A percentile compares a stretch with the other conserved stretches of the same genome.
These are phyloP conservation scores for Cryptosula pallasiana DNA, from an alignment of 2,888 invertebrate species.

Conservation along the genomic window DNA sequence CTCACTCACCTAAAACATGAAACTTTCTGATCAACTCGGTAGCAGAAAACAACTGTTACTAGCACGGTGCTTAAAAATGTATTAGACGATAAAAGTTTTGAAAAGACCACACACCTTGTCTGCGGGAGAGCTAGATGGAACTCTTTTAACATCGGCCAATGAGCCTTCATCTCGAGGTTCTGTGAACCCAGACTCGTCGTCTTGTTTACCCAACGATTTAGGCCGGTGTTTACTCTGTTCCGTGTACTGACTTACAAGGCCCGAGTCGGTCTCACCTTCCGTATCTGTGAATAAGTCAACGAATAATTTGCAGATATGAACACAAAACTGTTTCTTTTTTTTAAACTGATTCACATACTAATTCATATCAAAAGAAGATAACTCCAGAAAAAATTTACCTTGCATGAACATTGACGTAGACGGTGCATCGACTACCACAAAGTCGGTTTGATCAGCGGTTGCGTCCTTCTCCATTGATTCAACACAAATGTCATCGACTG, in stretches of 20 bases:
- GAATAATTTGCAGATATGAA: not conserved
- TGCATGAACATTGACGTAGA: not conserved
- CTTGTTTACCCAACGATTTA: not conserved
- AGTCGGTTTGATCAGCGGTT: not conserved
- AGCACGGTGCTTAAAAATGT: too few species aligned
- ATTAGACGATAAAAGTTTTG: too few species aligned
- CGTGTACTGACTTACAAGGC: slow-evolving; percentile 2
- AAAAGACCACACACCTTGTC: too few species aligned
- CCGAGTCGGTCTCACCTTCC: slow-evolving; percentile 7
- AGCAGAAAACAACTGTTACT: too few species aligned
- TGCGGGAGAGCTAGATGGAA: slow-evolving; percentile 17
- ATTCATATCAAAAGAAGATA: too few species aligned
- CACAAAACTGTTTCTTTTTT: too few species aligned
- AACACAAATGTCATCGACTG: slow-evolving; percentile 1
- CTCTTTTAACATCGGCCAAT: not conserved
- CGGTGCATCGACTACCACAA: slow-evolving; percentile 8
- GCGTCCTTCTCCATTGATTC: slow-evolving; percentile 21
- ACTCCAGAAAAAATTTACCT: not conserved
- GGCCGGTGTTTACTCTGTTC: not conserved
- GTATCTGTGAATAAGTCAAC: not conserved
- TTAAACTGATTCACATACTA: too few species aligned
- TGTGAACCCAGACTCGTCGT: slow-evolving; percentile 1
- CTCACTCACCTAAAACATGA: slow-evolving; percentile 10
- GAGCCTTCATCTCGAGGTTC: not conserved
- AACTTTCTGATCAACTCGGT: too few species aligned